Evolutionary conservation across 2,888 invertebrate genomes (phyloP).

Genomic region (Mactromeris polynyma): DNA sequence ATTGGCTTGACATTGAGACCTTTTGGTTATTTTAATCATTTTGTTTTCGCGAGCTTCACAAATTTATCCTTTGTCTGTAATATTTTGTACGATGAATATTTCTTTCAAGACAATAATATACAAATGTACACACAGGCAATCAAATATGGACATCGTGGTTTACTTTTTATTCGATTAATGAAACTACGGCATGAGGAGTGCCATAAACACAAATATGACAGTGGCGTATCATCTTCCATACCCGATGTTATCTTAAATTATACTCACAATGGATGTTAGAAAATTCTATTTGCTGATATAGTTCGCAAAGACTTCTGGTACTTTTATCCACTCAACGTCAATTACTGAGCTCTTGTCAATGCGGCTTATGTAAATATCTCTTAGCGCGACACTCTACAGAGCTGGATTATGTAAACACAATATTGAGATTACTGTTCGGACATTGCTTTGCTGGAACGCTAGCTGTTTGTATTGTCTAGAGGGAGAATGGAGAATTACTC

Average conservation of each 20-base stretch:
- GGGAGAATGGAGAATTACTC: not conserved
- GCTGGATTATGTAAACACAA: slow-evolving; percentile 1
- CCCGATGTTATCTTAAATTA: not conserved
- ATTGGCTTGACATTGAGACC: too few relatives aligned
- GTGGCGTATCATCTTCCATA: not conserved
- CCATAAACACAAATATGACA: not conserved
- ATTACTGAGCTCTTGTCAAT: slow-evolving; percentile 27
- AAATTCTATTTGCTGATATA: not conserved
- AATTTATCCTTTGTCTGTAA: too few relatives aligned
- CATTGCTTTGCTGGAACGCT: not conserved
- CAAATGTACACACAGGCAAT: too few relatives aligned
- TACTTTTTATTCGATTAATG: too few relatives aligned
- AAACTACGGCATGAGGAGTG: too few relatives aligned
- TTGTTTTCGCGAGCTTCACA: too few relatives aligned
- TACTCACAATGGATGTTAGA: not conserved
- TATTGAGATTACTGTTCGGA: not conserved
- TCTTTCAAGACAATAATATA: too few relatives aligned
- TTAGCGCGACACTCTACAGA: not conserved
- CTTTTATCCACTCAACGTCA: slow-evolving; percentile 2
- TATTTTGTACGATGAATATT: too few relatives aligned
- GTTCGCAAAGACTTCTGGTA: not conserved
- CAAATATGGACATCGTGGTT: too few relatives aligned
- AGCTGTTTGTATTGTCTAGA: not conserved
- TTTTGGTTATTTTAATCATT: too few relatives aligned
- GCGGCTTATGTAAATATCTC: slow-evolving; percentile 25